phyloP scores from a whole-genome alignment of 2,113 vertebrate genomes.

The Dipodomys spectabilis region DNA sequence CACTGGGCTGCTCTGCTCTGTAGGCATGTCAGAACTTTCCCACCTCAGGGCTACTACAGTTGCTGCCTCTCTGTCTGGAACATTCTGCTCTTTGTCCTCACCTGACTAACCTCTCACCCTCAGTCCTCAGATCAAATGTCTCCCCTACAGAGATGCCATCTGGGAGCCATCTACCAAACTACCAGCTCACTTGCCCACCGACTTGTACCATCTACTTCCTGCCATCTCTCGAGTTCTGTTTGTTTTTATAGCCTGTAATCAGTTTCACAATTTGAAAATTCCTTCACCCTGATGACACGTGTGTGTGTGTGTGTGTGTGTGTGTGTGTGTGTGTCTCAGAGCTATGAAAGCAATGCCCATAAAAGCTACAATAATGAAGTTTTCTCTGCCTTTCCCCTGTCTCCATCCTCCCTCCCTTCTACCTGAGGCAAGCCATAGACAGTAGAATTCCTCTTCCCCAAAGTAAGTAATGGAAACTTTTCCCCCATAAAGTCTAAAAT shows the following conservation, averaged over 20 bases:
- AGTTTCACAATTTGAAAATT: background rate
- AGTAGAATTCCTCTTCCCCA: background rate
- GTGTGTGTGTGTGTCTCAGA: background rate
- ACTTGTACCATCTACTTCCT: too few relatives aligned
- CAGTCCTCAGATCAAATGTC: background rate
- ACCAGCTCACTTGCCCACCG: fast-evolving
- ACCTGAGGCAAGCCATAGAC: background rate
- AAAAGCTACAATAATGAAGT: background rate
- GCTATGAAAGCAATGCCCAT: background rate
- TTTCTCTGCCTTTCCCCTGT: background rate
- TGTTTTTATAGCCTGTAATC: background rate
- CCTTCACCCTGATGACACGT: background rate
- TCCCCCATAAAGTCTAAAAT: background rate
- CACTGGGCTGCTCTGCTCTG: background rate
- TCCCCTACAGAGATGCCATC: background rate
- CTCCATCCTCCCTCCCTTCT: background rate
- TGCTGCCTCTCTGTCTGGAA: background rate
- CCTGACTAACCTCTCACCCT: background rate
- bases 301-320: background rate
- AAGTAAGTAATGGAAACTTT: background rate
- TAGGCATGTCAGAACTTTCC: background rate
- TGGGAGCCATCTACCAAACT: background rate
- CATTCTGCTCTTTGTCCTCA: background rate
- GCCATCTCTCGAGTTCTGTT: background rate
- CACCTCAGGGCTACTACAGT: background rate